phyloP scores from a whole-genome alignment of 1,140 invertebrate species.

The Nephotettix cincticeps region DNA sequence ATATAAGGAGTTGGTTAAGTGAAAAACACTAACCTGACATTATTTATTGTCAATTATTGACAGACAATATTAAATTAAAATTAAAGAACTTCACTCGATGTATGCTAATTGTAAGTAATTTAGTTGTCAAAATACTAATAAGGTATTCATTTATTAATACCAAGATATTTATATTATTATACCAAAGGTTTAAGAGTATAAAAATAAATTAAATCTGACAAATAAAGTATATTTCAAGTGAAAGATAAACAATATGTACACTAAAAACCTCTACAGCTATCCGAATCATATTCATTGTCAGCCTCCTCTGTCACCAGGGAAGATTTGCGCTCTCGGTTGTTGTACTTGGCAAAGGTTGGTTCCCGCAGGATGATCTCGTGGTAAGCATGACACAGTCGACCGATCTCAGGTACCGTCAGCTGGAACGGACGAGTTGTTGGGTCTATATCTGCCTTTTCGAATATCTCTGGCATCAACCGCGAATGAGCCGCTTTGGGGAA shows the following conservation, averaged over 20 bases:
- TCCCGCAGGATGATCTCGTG: constrained; percentile 65
- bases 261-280: background rate
- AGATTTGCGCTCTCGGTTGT: constrained; percentile 44
- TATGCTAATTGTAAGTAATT: too few relatives aligned
- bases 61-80: too few relatives aligned
- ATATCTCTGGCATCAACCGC: constrained; percentile 66
- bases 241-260: constrained; percentile 10
- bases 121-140: too few relatives aligned
- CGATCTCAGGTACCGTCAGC: constrained; percentile 76
- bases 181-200: too few relatives aligned
- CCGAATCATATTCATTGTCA: background rate
- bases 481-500: constrained; percentile 71
- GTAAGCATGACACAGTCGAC: constrained; percentile 75
- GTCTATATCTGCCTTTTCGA: constrained; percentile 70
- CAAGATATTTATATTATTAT: too few relatives aligned
- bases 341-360: constrained; percentile 67
- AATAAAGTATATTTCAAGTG: background rate
- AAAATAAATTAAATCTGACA: too few relatives aligned
- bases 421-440: constrained; percentile 65
- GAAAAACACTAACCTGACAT: too few relatives aligned
- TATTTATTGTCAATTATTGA: too few relatives aligned
- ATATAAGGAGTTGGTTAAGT: too few relatives aligned
- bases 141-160: too few relatives aligned
- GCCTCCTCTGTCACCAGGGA: background rate
- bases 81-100: too few relatives aligned